Base-by-base conservation (phyloP, 92 coral and sea anemone genomes). In the Epizoanthus illoricatus region DNA sequence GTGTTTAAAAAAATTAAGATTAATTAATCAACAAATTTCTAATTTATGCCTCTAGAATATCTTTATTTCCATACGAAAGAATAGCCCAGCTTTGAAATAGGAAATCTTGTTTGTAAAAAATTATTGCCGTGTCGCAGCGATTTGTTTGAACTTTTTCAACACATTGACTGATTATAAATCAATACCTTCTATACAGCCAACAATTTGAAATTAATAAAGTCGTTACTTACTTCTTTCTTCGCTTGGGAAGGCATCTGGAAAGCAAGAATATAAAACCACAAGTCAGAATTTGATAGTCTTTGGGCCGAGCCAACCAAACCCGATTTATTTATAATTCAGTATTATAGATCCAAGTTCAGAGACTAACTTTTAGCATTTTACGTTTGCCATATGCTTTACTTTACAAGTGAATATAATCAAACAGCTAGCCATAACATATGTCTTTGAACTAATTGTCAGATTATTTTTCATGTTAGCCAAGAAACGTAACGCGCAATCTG, bases 221-320 rank as follows among this genome's bases (percentile, higher is more conserved):
- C 41, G 56, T 47, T 73, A 73, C 78, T 73, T 20, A 73, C 78
- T 49, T 73, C 78, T 73, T 73, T 73, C 78, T 47, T 73, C 78
- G 61, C 78, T 73, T 49, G 78, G 78, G 28, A 20, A 49, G 5
- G 78, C 78, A 73, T 63, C 78, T 73, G 78, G 78, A 45, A 17
- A 6, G 13, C 12, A 41, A 73, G 36, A 21, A 52, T 39, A 2
- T 6, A 43, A 72, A 52, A 8, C n/a, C 36, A 52, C 45, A 73
- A 58, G 15, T 73, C 47, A 73, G 63, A 45, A 19, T 47, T 47
- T 52, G 17, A 73, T 73, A 7, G 9, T 13, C 28, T 49, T 36
- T 47, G 63, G 54, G 24, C 56, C 1, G 54, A 73, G 28, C 56
- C 47, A 73, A 73, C 23, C 42, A 16, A 52, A 52, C 36, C 5